These are phyloP conservation scores for Anaspis maculata DNA, from an alignment of 2,888 invertebrate genomes.

Conservation along the genomic window DNA sequence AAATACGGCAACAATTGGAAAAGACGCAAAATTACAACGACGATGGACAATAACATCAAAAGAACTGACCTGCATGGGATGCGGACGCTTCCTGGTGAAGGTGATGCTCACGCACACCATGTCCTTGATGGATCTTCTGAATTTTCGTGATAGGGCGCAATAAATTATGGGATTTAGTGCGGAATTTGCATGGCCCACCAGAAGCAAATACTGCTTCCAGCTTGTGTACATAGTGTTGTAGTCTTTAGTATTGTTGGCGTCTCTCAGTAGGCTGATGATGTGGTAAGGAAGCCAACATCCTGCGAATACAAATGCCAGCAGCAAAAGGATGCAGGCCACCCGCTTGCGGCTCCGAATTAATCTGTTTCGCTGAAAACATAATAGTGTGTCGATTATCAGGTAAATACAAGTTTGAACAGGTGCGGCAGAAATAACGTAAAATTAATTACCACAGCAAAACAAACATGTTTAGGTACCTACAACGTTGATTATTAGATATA, in stretches of 20 bases:
- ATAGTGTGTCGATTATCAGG: too few relatives aligned
- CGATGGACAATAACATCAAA: too few relatives aligned
- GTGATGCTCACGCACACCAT: slow-evolving; percentile 38
- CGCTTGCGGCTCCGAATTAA: slow-evolving; percentile 62
- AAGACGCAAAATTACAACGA: too few relatives aligned
- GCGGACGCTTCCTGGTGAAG: slow-evolving; percentile 24
- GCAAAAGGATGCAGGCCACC: slow-evolving; percentile 66
- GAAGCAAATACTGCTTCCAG: slow-evolving; percentile 56
- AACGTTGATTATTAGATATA: too few relatives aligned
- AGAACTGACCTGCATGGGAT: slow-evolving; percentile 21
- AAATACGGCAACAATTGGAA: too few relatives aligned
- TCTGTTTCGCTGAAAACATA: slow-evolving; percentile 46
- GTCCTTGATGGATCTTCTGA: slow-evolving; percentile 57
- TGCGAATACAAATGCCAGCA: slow-evolving; percentile 66
- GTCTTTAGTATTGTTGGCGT: slow-evolving; percentile 41
- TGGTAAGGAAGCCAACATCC: slow-evolving; percentile 75
- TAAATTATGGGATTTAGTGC: slow-evolving; percentile 71
- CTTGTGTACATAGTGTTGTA: slow-evolving; percentile 23
- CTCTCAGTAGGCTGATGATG: slow-evolving; percentile 56
- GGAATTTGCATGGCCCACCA: slow-evolving; percentile 68
- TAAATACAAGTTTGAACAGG: too few relatives aligned
- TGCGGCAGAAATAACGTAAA: too few relatives aligned
- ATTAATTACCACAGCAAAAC: too few relatives aligned
- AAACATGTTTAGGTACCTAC: too few relatives aligned
- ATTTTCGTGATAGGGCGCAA: slow-evolving; percentile 66